Evolutionary conservation across 2,888 invertebrate genomes (phyloP), one percentile per base, ranked within the genome.

Genomic region (Arge pagana): DNA sequence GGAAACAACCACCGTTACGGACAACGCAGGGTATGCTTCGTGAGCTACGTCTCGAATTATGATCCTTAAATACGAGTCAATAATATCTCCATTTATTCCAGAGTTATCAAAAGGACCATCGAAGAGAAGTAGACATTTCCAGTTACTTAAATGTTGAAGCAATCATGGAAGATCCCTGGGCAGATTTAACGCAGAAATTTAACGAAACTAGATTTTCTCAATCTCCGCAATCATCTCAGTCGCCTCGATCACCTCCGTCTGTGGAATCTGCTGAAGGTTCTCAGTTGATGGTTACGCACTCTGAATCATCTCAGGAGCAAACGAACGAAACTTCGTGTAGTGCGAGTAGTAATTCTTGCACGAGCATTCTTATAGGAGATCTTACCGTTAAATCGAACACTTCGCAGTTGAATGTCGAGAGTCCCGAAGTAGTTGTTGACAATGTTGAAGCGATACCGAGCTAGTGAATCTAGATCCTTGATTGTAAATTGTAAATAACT

Each of bases 161-260:
- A 6, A 62, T 66, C 21, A 58, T 71, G 18, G 70, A 71, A 49
- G 70, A 72, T 58, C 72, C 72, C 3, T 72, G 72, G 72, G 57
- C 59, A n/a, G 58, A 66, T 30, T 60, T 70, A 48, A 40, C 51
- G n/a, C 49, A 53, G 39, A 61, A 62, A 41, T 54, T 61, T 2
- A 33, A 45, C 10, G 23, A 13, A 10, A n/a, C n/a, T n/a, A n/a
- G n/a, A n/a, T n/a, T n/a, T n/a, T n/a, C n/a, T n/a, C n/a, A n/a
- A n/a, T n/a, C n/a, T n/a, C n/a, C n/a, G n/a, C n/a, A n/a, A n/a
- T n/a, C n/a, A n/a, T n/a, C n/a, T n/a, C n/a, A n/a, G n/a, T n/a
- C n/a, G n/a, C n/a, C n/a, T n/a, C n/a, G n/a, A n/a, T n/a, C n/a
- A n/a, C n/a, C n/a, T n/a, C n/a, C n/a, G n/a, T n/a, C n/a, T n/a